phyloP scores from a whole-genome alignment of 2,113 vertebrate genomes.

The Dasyprocta punctata region DNA sequence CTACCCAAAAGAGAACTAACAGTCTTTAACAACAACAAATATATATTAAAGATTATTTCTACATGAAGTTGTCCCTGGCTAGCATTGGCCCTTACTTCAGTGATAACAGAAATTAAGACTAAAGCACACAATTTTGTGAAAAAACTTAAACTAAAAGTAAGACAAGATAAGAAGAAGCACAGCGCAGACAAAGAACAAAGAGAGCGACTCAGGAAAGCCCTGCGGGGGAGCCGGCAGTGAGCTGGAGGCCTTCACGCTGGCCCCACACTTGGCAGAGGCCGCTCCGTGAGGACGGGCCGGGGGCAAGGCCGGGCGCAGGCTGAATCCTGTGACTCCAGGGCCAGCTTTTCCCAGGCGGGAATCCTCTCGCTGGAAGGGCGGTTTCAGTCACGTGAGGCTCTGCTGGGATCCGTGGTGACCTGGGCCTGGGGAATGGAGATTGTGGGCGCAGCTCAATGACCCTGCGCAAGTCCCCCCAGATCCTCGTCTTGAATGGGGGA shows the following conservation, averaged over 20 bases:
- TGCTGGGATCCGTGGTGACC: too few species aligned
- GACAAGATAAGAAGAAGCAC: neutral
- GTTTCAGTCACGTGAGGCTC: neutral
- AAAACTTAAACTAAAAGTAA: neutral
- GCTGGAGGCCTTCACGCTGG: neutral
- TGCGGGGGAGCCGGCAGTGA: too few species aligned
- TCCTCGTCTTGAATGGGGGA: neutral
- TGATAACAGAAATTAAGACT: neutral
- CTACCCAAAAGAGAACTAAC: neutral
- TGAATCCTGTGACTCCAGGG: neutral
- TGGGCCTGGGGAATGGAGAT: neutral
- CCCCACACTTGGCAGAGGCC: neutral
- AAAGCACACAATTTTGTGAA: neutral
- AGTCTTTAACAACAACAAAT: neutral
- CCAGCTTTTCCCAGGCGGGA: too few species aligned
- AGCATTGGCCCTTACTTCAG: too few species aligned
- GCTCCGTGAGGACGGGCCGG: rapidly evolving
- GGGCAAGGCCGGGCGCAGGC: too few species aligned
- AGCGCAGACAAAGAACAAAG: neutral
- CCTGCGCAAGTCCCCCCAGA: neutral
- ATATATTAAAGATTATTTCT: neutral
- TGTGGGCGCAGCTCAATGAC: neutral
- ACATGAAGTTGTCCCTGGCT: neutral
- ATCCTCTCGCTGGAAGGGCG: too few species aligned
- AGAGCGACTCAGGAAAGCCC: neutral